Conservation (phyloP, 2,888 invertebrate genomes). For the Megaustenia siamemsis region DNA sequence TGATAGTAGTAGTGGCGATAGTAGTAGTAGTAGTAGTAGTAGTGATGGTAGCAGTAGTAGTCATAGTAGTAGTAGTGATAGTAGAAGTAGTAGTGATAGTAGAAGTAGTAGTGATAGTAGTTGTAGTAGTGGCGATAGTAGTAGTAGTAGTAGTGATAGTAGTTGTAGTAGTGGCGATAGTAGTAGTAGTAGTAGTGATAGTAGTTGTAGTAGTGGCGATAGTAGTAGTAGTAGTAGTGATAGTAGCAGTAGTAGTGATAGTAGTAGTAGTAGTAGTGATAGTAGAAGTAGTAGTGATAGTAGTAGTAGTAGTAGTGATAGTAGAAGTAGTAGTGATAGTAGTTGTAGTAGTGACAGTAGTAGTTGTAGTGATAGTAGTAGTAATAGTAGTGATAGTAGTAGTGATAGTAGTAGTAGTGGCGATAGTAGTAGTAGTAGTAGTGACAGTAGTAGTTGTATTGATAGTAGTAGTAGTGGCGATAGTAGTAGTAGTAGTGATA, state of each 20-base stretch:
- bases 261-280: background rate
- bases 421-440: background rate
- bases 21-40: too few relatives aligned
- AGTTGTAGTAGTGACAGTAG: too few relatives aligned
- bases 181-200: too few relatives aligned
- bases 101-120: too few relatives aligned
- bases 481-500: background rate
- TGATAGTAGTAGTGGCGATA: too few relatives aligned
- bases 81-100: too few relatives aligned
- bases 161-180: background rate
- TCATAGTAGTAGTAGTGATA: too few relatives aligned
- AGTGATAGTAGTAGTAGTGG: background rate
- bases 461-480: background rate
- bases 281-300: background rate
- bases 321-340: too few relatives aligned
- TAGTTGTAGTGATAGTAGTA: too few relatives aligned
- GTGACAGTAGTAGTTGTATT: background rate
- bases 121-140: too few relatives aligned
- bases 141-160: background rate
- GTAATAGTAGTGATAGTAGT: background rate
- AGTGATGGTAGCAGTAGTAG: too few relatives aligned
- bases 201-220: too few relatives aligned
- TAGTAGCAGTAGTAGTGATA: background rate
- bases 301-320: background rate
- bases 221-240: constrained; percentile 16